phyloP scores from a whole-genome alignment of 1,140 invertebrate species.

The Drosophila burlai region DNA sequence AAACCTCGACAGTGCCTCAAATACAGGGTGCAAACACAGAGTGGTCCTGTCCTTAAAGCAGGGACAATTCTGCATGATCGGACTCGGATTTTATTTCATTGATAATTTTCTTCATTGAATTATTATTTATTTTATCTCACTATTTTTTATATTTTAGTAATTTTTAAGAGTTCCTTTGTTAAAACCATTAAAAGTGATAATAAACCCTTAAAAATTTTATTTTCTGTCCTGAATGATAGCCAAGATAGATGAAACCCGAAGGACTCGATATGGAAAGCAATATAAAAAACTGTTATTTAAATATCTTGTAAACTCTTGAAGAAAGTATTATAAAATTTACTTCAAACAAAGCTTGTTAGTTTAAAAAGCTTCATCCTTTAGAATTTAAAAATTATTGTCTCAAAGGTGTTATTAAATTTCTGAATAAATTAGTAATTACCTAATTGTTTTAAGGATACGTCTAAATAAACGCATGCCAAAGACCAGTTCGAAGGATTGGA shows the following conservation, averaged over 20 bases:
- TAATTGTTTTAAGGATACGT: too few relatives aligned
- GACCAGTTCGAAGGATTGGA: constrained; percentile 52
- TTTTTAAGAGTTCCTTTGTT: too few relatives aligned
- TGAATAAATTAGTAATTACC: too few relatives aligned
- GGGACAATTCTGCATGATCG: constrained; percentile 30
- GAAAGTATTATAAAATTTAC: too few relatives aligned
- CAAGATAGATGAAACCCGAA: neutral
- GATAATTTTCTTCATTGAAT: neutral
- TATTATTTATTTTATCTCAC: neutral
- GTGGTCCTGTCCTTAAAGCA: constrained; percentile 9
- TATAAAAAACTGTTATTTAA: neutral
- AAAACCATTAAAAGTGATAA: neutral
- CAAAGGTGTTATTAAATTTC: neutral
- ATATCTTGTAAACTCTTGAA: neutral
- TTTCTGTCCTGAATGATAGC: neutral
- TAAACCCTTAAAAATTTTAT: neutral
- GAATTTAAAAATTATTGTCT: too few relatives aligned
- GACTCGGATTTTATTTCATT: neutral
- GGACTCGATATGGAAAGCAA: neutral
- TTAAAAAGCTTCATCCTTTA: neutral
- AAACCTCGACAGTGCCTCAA: neutral
- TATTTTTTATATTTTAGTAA: neutral
- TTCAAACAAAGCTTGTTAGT: neutral
- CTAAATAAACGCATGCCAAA: constrained; percentile 22
- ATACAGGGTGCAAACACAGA: constrained; percentile 29